These are phyloP conservation scores for Rhizoglyphus robini DNA, from an alignment of 1,140 invertebrate genomes.

Conservation along the genomic window DNA sequence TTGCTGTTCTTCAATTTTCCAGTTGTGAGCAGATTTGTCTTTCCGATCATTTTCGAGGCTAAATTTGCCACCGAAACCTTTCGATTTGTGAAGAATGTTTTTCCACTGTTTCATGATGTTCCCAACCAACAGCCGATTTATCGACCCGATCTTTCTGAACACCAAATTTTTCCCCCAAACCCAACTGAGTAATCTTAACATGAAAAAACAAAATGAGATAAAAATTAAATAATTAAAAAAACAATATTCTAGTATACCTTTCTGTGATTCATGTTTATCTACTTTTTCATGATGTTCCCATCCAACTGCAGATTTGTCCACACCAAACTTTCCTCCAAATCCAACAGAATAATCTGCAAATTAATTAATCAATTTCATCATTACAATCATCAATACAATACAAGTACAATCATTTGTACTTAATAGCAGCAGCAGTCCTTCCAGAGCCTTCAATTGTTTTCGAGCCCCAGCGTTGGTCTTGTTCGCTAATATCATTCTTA, in stretches of 20 bases:
- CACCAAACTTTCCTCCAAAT: slow-evolving; percentile 82
- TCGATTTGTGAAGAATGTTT: slow-evolving; percentile 38
- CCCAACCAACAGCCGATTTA: slow-evolving; percentile 47
- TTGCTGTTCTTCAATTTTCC: slow-evolving; percentile 36
- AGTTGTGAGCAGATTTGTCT: slow-evolving; percentile 49
- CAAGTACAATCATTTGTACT: slow-evolving; percentile 40
- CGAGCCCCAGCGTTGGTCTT: slow-evolving; percentile 80
- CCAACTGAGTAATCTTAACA: slow-evolving; percentile 53
- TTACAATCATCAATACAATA: not conserved
- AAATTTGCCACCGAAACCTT: slow-evolving; percentile 74
- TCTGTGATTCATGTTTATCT: slow-evolving; percentile 40
- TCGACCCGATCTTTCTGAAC: slow-evolving; percentile 43
- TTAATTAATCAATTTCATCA: not conserved
- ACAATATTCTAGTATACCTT: slow-evolving; percentile 29
- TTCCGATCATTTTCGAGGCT: slow-evolving; percentile 69
- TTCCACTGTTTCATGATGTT: slow-evolving; percentile 38
- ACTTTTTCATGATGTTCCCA: slow-evolving; percentile 39
- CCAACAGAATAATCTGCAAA: slow-evolving; percentile 54
- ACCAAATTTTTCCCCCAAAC: slow-evolving; percentile 38
- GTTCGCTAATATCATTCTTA: slow-evolving; percentile 69
- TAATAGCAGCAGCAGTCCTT: slow-evolving; percentile 49
- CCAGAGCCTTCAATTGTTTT: slow-evolving; percentile 66
- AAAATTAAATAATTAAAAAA: slow-evolving; percentile 1
- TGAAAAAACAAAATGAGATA: slow-evolving; percentile 63
- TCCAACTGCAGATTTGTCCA: slow-evolving; percentile 51